Base-by-base conservation (phyloP, 1,140 invertebrate genomes). In the Eriocheir sinensis region DNA sequence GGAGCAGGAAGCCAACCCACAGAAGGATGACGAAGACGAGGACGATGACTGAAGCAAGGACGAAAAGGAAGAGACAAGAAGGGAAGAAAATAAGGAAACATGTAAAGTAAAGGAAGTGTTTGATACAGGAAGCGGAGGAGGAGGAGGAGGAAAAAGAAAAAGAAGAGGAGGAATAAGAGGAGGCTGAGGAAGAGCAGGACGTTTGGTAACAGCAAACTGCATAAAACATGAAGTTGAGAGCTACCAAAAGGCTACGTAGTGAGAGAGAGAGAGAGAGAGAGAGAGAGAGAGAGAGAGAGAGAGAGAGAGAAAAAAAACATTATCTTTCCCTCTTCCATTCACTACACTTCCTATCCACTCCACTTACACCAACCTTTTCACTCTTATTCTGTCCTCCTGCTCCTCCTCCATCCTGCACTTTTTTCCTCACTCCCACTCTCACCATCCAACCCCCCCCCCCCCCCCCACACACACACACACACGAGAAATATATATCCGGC, bases 251-350 rank as follows among this genome's bases (percentile, higher is more conserved):
- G 34, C 34, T 4, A 34, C 27, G 17, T 86, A n/a, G 21, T 34
- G 15, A 86, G 36, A 36, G 27, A 86, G 30, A 86, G 85, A 86
- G 85, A 86, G 85, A 86, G 85, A 86, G 85, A 86, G 85, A 86
- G n/a, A n/a, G n/a, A n/a, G n/a, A n/a, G n/a, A n/a, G n/a, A n/a
- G 53, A 60, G 53, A 60, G 53, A 60, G 53, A 60, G 53, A 60
- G 53, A 60, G 53, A 60, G 53, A 60, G 53, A 60, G 53, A 60
- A 21, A 83, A 30, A 83, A 27, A 27, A 12, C 53, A 72, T 12
- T 32, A 36, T 36, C 83, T 86, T 32, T 32, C n/a, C 32, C 83
- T 36, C n/a, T 86, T 36, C 9, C 81, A 9, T 12, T 34, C 81
- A 12, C 81, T 85, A 3, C 36, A 17, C 38, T 27, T 38, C 86